phyloP scores from a whole-genome alignment of 2,888 invertebrate genomes.

The Leptinotarsa rubiginosa region DNA sequence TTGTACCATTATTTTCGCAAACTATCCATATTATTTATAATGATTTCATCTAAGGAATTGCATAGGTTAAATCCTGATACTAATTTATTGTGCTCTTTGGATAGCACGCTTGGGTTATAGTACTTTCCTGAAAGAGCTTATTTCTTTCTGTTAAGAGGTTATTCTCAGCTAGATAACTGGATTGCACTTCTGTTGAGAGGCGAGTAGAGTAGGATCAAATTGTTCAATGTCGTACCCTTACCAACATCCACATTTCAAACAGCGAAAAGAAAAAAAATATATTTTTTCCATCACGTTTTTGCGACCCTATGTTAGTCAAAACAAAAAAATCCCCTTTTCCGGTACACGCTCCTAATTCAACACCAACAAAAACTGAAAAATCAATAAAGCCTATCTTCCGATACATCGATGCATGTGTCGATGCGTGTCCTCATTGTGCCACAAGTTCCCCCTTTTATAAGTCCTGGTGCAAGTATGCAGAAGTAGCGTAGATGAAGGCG shows the following conservation, averaged over 20 bases:
- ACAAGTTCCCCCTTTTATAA: conserved; percentile 27
- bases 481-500: conserved; percentile 19
- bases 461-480: conserved; percentile 34
- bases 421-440: conserved; percentile 27
- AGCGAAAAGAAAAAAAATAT: neutral
- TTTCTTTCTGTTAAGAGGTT: too few species aligned
- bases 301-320: neutral
- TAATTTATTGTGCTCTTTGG: too few species aligned
- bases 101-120: too few species aligned
- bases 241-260: neutral
- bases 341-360: conserved; percentile 24
- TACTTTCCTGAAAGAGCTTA: too few species aligned
- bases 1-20: too few species aligned
- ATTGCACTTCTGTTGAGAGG: too few species aligned
- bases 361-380: conserved; percentile 29
- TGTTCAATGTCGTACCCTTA: too few species aligned
- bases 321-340: neutral
- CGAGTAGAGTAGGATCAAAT: too few species aligned
- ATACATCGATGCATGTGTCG: conserved; percentile 22
- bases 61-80: too few species aligned
- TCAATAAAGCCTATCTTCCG: conserved; percentile 25
- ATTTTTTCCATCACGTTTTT: neutral
- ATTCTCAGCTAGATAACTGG: too few species aligned
- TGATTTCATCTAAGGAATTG: too few species aligned
- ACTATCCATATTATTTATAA: too few species aligned